A percentile compares a stretch with the other conserved stretches of the same genome.
Conservation (phyloP, 1,140 invertebrate species). For the Eumeta japonica region DNA sequence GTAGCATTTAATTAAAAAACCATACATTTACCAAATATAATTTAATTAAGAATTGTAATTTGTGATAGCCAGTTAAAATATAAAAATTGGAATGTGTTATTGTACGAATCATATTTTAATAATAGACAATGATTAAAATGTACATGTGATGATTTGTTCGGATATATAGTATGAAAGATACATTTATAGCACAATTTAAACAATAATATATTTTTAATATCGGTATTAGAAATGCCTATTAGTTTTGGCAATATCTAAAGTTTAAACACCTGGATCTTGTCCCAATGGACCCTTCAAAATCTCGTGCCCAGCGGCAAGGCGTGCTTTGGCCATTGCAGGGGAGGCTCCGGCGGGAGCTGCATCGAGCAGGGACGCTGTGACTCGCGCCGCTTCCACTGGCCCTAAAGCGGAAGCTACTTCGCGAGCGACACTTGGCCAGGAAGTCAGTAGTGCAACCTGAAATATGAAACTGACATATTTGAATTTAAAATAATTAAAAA, state of each 20-base stretch:
- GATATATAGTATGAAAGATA: no score
- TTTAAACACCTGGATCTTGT: constrained; percentile 39
- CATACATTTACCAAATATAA: no score
- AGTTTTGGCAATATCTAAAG: no score
- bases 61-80: no score
- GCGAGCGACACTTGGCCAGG: constrained; percentile 54
- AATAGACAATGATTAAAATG: no score
- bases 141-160: no score
- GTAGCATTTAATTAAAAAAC: neutral
- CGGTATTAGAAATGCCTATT: no score
- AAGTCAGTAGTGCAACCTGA: constrained; percentile 63
- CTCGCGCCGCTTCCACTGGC: constrained; percentile 42
- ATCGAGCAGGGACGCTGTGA: constrained; percentile 40
- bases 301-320: constrained; percentile 40
- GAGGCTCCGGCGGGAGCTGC: constrained; percentile 34
- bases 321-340: constrained; percentile 34
- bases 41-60: no score
- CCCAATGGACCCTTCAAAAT: constrained; percentile 35
- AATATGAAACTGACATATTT: constrained; percentile 2
- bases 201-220: no score
- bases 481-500: neutral
- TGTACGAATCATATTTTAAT: no score
- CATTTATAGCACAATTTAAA: no score
- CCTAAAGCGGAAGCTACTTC: constrained; percentile 46
- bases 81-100: no score